A percentile compares a stretch with the other conserved stretches of the same genome.
phyloP scores from a whole-genome alignment of 2,888 invertebrate genomes.

The Diachrysia chrysitis region DNA sequence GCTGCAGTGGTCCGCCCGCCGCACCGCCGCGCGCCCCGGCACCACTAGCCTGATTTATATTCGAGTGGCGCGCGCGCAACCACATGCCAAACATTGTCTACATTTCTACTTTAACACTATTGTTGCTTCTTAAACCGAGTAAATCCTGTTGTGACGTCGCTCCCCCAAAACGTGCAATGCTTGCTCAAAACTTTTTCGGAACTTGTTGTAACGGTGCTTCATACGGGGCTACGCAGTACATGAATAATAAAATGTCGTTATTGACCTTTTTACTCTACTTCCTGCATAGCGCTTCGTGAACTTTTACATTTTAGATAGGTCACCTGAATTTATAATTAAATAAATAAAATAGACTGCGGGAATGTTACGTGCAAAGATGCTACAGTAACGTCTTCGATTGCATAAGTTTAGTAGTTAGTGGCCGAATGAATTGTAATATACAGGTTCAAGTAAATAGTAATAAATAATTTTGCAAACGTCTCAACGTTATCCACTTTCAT shows the following conservation, averaged over 20 bases:
- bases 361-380: conserved; percentile 22
- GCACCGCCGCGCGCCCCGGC: conserved; percentile 58
- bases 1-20: conserved; percentile 62
- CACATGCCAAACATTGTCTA: conserved; percentile 71
- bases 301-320: conserved; percentile 52
- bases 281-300: conserved; percentile 40
- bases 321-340: conserved; percentile 24
- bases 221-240: conserved; percentile 16
- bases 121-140: conserved; percentile 56
- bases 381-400: conserved; percentile 15
- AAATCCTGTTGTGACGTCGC: conserved; percentile 70
- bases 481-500: conserved; percentile 64
- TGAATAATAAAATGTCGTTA: conserved; percentile 36
- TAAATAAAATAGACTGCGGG: conserved; percentile 21
- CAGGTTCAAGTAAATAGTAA: conserved; percentile 10
- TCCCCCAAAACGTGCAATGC: conserved; percentile 49
- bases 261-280: conserved; percentile 45
- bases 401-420: conserved; percentile 12
- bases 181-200: conserved; percentile 51
- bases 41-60: conserved; percentile 76
- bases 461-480: conserved; percentile 30
- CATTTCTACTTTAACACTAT: conserved; percentile 66
- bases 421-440: conserved; percentile 8
- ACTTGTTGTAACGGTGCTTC: conserved; percentile 49
- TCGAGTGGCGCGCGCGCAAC: conserved; percentile 68